Percentiles rank a stretch among this genome's conserved stretches.
Evolutionary conservation across 2,113 vertebrate species (phyloP).

Genomic region (Sus scrofa): T2T-Sscrofa CM000818.6:102247501-102248000

Average conservation of each 20-base stretch:
- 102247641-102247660: slow-evolving; percentile 55
- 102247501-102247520: not conserved
- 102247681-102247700: not conserved
- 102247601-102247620: not conserved
- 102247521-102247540: not conserved
- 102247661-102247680: slow-evolving; percentile 32
- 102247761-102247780: not conserved
- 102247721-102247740: slow-evolving; percentile 49
- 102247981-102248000: slow-evolving; percentile 25
- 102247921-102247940: slow-evolving; percentile 54
- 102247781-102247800: slow-evolving; percentile 31
- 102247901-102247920: slow-evolving; percentile 15
- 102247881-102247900: slow-evolving; percentile 63
- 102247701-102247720: not conserved
- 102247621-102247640: not conserved
- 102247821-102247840: slow-evolving; percentile 48
- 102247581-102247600: not conserved
- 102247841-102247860: slow-evolving; percentile 31
- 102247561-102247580: not conserved
- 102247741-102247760: not conserved
- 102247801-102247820: not conserved
- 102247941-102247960: slow-evolving; percentile 56
- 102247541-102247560: not conserved
- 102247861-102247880: slow-evolving; percentile 63
- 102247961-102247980: not conserved